phyloP scores from a whole-genome alignment of 1,140 invertebrate species.

The Heterodera carotae region DNA sequence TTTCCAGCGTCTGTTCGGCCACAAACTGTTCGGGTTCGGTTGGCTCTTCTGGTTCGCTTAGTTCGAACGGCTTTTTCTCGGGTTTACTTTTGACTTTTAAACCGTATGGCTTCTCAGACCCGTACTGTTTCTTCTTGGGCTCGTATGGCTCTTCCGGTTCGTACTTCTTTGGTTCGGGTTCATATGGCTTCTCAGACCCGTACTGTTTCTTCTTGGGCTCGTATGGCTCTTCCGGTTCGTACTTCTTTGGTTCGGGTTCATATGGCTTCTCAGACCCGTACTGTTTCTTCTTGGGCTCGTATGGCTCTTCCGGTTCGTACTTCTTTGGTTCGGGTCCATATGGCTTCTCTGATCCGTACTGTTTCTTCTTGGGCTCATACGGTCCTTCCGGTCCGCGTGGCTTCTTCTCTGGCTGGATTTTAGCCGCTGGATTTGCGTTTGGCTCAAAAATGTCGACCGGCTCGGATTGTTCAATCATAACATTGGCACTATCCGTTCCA shows the following conservation, averaged over 20 bases:
- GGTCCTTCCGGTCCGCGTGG: too few relatives aligned
- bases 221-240: not conserved
- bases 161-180: not conserved
- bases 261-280: not conserved
- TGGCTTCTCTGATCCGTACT: not conserved
- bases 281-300: not conserved
- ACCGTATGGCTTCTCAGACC: not conserved
- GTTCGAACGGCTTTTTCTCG: not conserved
- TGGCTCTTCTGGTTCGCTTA: not conserved
- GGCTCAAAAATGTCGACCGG: too few relatives aligned
- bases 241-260: too few relatives aligned
- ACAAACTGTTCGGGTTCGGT: too few relatives aligned
- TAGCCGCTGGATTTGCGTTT: too few relatives aligned
- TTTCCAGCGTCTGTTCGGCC: too few relatives aligned
- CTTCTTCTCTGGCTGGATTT: too few relatives aligned
- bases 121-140: not conserved
- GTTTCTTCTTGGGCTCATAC: not conserved
- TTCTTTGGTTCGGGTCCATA: too few relatives aligned
- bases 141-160: not conserved
- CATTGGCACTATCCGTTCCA: too few relatives aligned
- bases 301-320: not conserved
- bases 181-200: not conserved
- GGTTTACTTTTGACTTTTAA: not conserved
- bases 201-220: not conserved
- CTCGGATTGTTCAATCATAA: too few relatives aligned